A percentile compares a stretch with the other conserved stretches of the same genome.
These are phyloP conservation scores for Troides aeacus DNA, from an alignment of 2,888 invertebrate species.

Conservation along the genomic window DNA sequence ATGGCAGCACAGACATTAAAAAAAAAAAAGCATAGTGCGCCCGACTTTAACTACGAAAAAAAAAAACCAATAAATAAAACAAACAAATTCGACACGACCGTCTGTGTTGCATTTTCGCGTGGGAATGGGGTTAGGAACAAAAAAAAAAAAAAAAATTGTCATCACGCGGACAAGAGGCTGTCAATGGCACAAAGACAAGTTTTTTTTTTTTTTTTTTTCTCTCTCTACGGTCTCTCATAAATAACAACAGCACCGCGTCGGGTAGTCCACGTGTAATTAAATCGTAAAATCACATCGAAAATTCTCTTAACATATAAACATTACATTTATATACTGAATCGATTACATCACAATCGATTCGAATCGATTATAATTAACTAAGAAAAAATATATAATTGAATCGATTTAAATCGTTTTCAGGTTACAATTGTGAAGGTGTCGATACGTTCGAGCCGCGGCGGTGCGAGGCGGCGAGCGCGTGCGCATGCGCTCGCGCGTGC, in stretches of 20 bases:
- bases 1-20: conserved; percentile 76
- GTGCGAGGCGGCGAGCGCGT: too few relatives aligned
- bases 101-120: conserved; percentile 79
- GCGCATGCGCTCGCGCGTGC: too few relatives aligned
- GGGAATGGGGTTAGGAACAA: conserved; percentile 30
- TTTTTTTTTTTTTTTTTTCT: conserved; percentile 24
- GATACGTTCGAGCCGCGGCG: too few relatives aligned
- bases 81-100: conserved; percentile 54
- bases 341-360: too few relatives aligned
- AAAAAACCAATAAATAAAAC: conserved; percentile 31
- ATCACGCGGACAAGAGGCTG: too few relatives aligned
- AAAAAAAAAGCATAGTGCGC: conserved; percentile 42
- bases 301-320: conserved; percentile 38
- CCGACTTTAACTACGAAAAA: conserved; percentile 35
- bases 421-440: too few relatives aligned
- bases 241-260: conserved; percentile 36
- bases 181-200: conserved; percentile 38
- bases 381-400: too few relatives aligned
- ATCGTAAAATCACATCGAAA: conserved; percentile 61
- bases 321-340: too few relatives aligned
- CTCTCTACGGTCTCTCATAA: conserved; percentile 1
- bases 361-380: too few relatives aligned
- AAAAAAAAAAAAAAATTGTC: too few relatives aligned
- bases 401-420: too few relatives aligned
- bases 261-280: conserved; percentile 56